phyloP scores from a whole-genome alignment of 2,797 vertebrate genomes.

The Coreius guichenoti region DNA sequence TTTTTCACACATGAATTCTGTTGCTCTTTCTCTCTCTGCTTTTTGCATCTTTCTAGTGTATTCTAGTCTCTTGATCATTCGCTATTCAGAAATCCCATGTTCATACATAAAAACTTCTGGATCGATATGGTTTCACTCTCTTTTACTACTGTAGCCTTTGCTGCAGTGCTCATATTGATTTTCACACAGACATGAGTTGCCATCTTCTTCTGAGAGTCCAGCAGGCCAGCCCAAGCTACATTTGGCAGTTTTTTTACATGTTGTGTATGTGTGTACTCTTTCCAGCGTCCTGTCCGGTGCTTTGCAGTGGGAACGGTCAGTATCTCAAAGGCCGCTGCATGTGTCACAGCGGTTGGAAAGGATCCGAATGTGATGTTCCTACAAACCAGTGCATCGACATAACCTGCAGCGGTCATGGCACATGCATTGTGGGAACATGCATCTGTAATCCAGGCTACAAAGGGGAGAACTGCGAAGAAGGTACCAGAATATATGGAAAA shows the following conservation, averaged over 20 bases:
- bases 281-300: conserved; percentile 92
- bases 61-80: conserved; percentile 17
- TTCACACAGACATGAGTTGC: conserved; percentile 25
- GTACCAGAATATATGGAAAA: conserved; percentile 57
- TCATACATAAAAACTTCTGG: conserved; percentile 2
- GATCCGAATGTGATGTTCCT: conserved; percentile 93
- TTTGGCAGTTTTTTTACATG: background rate
- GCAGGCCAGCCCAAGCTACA: background rate
- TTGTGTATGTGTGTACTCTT: conserved; percentile 24
- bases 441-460: conserved; percentile 95
- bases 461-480: conserved; percentile 85
- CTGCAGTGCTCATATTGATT: conserved; percentile 27
- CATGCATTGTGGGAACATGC: conserved; percentile 96
- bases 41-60: conserved; percentile 48
- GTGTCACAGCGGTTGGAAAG: conserved; percentile 99
- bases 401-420: conserved; percentile 93
- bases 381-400: conserved; percentile 96
- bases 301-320: conserved; percentile 97
- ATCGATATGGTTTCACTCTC: conserved; percentile 12
- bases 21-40: background rate
- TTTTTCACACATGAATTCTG: background rate
- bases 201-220: conserved; percentile 41
- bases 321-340: conserved; percentile 97
- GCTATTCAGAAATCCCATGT: conserved; percentile 48
- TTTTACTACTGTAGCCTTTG: conserved; percentile 22